Conservation (phyloP, 2,797 vertebrate genomes). For the Coregonus suidteri region DNA sequence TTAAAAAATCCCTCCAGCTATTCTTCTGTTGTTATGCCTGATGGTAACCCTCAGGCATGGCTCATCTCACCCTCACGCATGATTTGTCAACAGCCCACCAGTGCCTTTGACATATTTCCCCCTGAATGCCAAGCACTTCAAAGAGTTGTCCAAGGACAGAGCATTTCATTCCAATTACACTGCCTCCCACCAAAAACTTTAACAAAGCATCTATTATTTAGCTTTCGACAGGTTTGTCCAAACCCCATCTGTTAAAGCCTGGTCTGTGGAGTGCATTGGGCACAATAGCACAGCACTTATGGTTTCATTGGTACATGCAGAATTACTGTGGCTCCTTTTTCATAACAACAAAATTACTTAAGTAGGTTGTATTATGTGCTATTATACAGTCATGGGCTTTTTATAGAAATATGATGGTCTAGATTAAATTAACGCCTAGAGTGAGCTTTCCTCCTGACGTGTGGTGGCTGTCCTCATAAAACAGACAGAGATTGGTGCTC, state of each 20-base stretch:
- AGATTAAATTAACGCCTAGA: not conserved
- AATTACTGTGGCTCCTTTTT: not conserved
- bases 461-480: not conserved
- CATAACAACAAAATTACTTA: not conserved
- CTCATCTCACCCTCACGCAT: not conserved
- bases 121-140: not conserved
- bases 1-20: not conserved
- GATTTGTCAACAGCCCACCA: not conserved
- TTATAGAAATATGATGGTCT: not conserved
- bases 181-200: not conserved
- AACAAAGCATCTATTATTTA: constrained; percentile 5
- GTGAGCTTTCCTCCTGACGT: not conserved
- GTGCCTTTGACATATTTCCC: not conserved
- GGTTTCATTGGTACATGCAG: too few relatives aligned
- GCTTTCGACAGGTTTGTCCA: not conserved
- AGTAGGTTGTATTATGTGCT: too few relatives aligned
- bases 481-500: not conserved
- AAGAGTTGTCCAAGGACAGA: constrained; percentile 1
- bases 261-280: not conserved
- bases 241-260: not conserved
- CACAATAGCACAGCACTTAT: too few relatives aligned
- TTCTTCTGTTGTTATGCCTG: not conserved
- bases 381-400: not conserved
- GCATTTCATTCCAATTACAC: constrained; percentile 3
- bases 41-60: not conserved